Base-by-base conservation (phyloP, 2,888 invertebrate genomes). In the Diachrysia chrysitis region DNA sequence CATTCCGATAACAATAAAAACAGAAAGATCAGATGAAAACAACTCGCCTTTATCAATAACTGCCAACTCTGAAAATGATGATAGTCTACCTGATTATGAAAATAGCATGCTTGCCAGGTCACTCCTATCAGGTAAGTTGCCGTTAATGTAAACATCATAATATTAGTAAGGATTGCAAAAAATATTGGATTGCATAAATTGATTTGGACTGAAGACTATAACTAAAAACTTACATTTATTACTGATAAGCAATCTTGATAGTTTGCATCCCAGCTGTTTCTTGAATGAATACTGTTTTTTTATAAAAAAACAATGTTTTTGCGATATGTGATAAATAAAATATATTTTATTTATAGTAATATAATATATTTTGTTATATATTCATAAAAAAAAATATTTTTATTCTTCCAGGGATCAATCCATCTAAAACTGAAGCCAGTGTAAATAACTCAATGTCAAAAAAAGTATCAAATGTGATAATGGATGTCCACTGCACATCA, bases 101-200 rank as follows among this genome's bases (percentile, higher is more conserved):
- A 95, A 95, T 81, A 95, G 95, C 69, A 95, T 95, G 95, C 93
- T 95, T 85, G 95, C 95, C 82, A 90, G 95, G 76, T 95, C 95
- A 63, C 85, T 95, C 66, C 86, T 95, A 10, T 95, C 95, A 89
- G 95, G 95, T 95, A 83, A 71, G 70, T 67, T 57, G 0, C 48
- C 53, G 7, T 29, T n/a, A n/a, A n/a, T 29, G 29, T 4, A 29
- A 29, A 29, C 29, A 5, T 29, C 7, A 4, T 29, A 29, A 29
- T 29, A 29, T n/a, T n/a, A n/a, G n/a, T n/a, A n/a, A n/a, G n/a
- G n/a, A n/a, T n/a, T n/a, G n/a, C n/a, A n/a, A n/a, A n/a, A n/a
- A n/a, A n/a, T n/a, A n/a, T n/a, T n/a, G n/a, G n/a, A n/a, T n/a
- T n/a, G n/a, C n/a, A n/a, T n/a, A n/a, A n/a, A n/a, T n/a, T n/a